Evolutionary conservation across 2,888 invertebrate species (phyloP), one percentile per base, ranked within the genome.

Genomic region (Campaea margaritaria): DNA sequence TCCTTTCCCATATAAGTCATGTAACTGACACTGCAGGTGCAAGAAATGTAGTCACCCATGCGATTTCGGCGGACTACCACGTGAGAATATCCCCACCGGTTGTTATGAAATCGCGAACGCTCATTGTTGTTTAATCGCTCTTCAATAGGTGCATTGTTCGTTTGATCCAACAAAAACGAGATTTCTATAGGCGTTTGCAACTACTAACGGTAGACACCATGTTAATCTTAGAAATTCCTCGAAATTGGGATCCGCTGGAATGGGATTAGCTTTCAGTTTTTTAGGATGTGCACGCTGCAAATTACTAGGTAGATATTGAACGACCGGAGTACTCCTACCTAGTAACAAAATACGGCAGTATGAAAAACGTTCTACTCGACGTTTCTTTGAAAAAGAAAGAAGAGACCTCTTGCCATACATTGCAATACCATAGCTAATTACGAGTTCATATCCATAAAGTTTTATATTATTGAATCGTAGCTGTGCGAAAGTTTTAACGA

Each of bases 81-180:
- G 86, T 89, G 89, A 83, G 87, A 89, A 85, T 81, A 83, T 85
- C 77, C 74, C 78, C 81, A 79, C 74, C 81, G 71, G 81, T 85
- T 86, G 82, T 89, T 87, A 85, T 83, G 85, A 87, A 87, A 87
- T 86, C 81, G 71, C 78, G 70, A 79, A 76, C 76, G 75, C 70
- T 78, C 78, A 83, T 86, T 89, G 86, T 87, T 85, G 78, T 86
- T 82, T 84, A 85, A 86, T 83, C 80, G 78, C 68, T 74, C 63
- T 74, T 87, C 86, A 87, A 86, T 83, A 78, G 77, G 65, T 71
- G 77, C 77, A 85, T 85, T 88, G 85, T 86, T 81, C 81, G 71
- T 73, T 72, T 70, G 69, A 79, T 76, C 74, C 71, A 65, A 59
- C 69, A 74, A 76, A 75, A 82, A 77, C 5, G 69, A 76, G 61